phyloP scores from a whole-genome alignment of 2,797 vertebrate species.

The Thamnophis elegans region DNA sequence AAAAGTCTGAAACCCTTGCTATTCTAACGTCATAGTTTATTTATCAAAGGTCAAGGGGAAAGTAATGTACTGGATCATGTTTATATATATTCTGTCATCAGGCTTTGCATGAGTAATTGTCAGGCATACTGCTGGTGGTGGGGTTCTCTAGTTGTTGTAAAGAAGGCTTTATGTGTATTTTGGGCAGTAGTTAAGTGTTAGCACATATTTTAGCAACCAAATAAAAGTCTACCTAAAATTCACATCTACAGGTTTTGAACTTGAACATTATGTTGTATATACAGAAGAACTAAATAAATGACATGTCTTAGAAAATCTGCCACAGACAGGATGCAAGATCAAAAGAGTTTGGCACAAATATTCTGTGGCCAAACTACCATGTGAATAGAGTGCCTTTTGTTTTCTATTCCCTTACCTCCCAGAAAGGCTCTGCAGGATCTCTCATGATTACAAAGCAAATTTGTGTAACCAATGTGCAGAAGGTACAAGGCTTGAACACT shows the following conservation, averaged over 20 bases:
- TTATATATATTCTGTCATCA: neutral
- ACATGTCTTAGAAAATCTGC: constrained; percentile 14
- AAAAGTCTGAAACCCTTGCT: constrained; percentile 18
- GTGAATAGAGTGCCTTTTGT: neutral
- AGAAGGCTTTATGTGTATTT: constrained; percentile 1
- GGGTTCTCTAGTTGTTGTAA: neutral
- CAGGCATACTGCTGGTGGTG: neutral
- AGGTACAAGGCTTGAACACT: neutral
- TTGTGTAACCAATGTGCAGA: neutral
- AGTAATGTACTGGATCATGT: neutral
- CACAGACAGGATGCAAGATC: neutral
- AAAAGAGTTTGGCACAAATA: neutral
- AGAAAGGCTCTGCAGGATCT: neutral
- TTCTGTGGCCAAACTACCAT: neutral
- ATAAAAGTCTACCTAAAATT: constrained; percentile 11
- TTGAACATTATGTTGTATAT: neutral
- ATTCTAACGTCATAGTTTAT: neutral
- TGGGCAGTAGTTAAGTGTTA: neutral
- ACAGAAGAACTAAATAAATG: constrained; percentile 34
- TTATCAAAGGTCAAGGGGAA: constrained; percentile 42
- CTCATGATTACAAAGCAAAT: neutral
- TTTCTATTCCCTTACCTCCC: neutral
- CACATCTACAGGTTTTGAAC: constrained; percentile 19
- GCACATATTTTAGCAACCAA: neutral
- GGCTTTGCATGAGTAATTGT: neutral